Base-by-base conservation (phyloP, 2,888 invertebrate species). In the Leucozona laternaria region DNA sequence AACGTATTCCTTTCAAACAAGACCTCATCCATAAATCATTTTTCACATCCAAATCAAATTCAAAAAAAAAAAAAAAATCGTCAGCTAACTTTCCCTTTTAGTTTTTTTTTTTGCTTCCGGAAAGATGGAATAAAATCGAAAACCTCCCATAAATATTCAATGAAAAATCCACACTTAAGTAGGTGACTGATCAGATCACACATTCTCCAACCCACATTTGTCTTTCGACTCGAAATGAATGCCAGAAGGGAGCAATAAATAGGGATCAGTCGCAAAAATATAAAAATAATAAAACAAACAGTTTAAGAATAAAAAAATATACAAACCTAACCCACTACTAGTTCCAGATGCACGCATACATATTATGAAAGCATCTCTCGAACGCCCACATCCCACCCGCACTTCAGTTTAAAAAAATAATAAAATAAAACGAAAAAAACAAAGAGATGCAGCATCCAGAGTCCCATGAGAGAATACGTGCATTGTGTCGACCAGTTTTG, bases 381-480 rank as follows among this genome's bases (percentile, higher is more conserved):
- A 40, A 72, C 85, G 57, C 85, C 80, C 73, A 81, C 80, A 72
- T 55, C 40, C 79, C 80, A 80, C 85, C 85, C 85, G 77, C 85
- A 70, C 68, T 70, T 66, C 34, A n/a, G 58, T 10, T 50, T 15
- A 84, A 66, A 66, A 79, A 76, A 73, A 73, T 28, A 79, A 58
- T 34, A 5, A 58, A 13, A n/a, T 15, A 60, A 40, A 40, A 20
- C 6, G 25, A 45, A 20, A 17, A 11, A 48, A 48, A 60, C 53
- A 45, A 48, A 66, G 48, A 66, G 66, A 68, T 53, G 53, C 58
- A 62, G 70, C 82, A 68, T 58, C 78, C 43, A 34, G 15, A 60
- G 58, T 17, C 57, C 25, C 64, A 76, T 45, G 25, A 78, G 70
- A 70, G 71, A 62, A 64, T 71, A 64, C 75, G 48, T 64, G 79